These are phyloP conservation scores for Vidua macroura DNA, from an alignment of 2,113 vertebrate genomes.

Conservation along the genomic window DNA sequence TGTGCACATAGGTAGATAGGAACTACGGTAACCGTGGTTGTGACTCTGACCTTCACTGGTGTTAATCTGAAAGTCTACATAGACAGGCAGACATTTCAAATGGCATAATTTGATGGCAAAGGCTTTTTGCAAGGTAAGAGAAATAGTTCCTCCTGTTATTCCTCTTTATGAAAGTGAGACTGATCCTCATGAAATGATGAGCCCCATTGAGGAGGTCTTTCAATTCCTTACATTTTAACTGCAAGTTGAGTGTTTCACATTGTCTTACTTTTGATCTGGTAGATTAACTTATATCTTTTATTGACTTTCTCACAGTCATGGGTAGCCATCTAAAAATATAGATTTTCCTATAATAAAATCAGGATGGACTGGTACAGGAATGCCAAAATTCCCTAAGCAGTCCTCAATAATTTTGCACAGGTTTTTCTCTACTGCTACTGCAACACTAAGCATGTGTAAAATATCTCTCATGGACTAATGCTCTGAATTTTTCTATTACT, in stretches of 20 bases:
- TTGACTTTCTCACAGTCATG: background rate
- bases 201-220: background rate
- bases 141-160: background rate
- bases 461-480: background rate
- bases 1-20: background rate
- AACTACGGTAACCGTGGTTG: background rate
- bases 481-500: background rate
- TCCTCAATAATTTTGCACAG: background rate
- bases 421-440: background rate
- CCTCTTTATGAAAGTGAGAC: background rate
- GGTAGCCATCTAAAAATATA: background rate
- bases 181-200: background rate
- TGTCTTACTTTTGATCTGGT: background rate
- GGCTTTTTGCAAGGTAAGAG: background rate
- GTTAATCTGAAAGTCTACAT: background rate
- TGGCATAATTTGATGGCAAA: background rate
- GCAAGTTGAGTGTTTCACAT: background rate
- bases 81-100: background rate
- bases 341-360: background rate
- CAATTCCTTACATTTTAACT: background rate
- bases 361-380: background rate
- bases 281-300: background rate
- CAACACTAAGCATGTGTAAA: background rate
- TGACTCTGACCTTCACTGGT: background rate
- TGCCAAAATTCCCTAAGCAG: background rate